Percentiles rank a stretch among this genome's conserved stretches.
These are phyloP conservation scores for Cololabis saira DNA, from an alignment of 2,113 vertebrate species.

Conservation along the genomic window DNA sequence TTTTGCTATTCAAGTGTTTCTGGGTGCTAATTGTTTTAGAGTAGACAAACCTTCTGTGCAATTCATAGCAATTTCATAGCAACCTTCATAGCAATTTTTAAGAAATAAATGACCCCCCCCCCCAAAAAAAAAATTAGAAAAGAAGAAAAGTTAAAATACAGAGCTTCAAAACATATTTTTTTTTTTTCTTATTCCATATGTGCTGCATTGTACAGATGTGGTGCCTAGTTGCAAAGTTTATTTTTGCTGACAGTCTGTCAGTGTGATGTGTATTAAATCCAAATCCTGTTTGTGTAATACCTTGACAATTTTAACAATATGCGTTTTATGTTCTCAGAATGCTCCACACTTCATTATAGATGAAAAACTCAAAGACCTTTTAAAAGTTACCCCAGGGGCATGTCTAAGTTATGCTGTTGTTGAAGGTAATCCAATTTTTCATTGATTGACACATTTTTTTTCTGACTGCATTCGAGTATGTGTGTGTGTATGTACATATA, in stretches of 20 bases:
- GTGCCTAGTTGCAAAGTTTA: not conserved
- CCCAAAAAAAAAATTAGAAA: not conserved
- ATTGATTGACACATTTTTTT: too few species aligned
- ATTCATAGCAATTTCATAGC: too few species aligned
- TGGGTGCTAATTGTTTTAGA: too few species aligned
- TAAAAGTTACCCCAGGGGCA: constrained; percentile 81
- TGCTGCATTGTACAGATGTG: not conserved
- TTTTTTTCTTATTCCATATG: too few species aligned
- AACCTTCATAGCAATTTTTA: too few species aligned
- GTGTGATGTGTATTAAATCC: not conserved
- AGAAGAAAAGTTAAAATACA: too few species aligned
- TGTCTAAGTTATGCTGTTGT: constrained; percentile 86
- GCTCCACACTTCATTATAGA: constrained; percentile 84
- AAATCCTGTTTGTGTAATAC: not conserved
- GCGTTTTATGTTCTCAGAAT: constrained; percentile 73
- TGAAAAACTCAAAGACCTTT: constrained; percentile 72
- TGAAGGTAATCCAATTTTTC: constrained; percentile 81
- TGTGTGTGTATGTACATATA: too few species aligned
- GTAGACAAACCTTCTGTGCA: too few species aligned
- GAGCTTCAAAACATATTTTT: not conserved
- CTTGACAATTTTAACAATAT: not conserved
- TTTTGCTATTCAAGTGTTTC: too few species aligned
- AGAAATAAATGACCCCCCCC: not conserved
- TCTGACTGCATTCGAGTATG: too few species aligned
- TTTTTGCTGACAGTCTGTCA: not conserved